These are phyloP conservation scores for Atopsyche davidsoni DNA, from an alignment of 1,140 invertebrate genomes.

Conservation along the genomic window DNA sequence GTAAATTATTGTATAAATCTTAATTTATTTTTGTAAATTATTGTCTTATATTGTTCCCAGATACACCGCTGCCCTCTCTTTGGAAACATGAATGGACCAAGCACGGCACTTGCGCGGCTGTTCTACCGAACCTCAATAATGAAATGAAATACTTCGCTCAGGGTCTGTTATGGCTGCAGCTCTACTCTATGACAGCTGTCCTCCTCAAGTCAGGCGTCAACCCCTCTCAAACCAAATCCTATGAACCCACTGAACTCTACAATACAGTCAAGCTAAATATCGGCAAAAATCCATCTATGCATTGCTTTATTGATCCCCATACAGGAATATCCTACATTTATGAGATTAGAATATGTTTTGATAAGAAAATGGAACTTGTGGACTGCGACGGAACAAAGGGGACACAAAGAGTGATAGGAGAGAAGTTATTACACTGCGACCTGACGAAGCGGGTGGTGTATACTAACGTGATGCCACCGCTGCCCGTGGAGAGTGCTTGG, in stretches of 20 bases:
- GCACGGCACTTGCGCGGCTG: conserved; percentile 73
- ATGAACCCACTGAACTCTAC: conserved; percentile 52
- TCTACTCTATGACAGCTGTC: conserved; percentile 59
- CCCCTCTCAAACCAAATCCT: conserved; percentile 51
- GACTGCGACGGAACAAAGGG: conserved; percentile 51
- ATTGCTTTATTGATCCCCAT: conserved; percentile 54
- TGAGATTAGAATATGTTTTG: conserved; percentile 63
- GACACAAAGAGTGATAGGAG: conserved; percentile 32
- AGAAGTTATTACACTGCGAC: conserved; percentile 53
- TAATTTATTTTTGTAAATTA: no score
- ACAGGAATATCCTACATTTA: conserved; percentile 51
- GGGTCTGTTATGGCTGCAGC: conserved; percentile 57
- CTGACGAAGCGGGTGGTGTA: conserved; percentile 50
- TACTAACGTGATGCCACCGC: conserved; percentile 40
- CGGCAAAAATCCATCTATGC: conserved; percentile 56
- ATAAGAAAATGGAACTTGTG: conserved; percentile 53
- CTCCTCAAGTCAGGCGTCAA: conserved; percentile 51
- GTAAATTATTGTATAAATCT: no score
- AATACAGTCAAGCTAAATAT: conserved; percentile 49
- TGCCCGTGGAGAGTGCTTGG: conserved; percentile 27
- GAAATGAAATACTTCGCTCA: conserved; percentile 69
- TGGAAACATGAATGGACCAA: conserved; percentile 84
- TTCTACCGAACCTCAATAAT: conserved; percentile 52
- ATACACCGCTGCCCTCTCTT: conserved; percentile 51
- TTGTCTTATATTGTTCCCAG: no score